These are phyloP conservation scores for Otolemur garnettii DNA, from an alignment of 2,113 vertebrate species.

Conservation along the genomic window DNA sequence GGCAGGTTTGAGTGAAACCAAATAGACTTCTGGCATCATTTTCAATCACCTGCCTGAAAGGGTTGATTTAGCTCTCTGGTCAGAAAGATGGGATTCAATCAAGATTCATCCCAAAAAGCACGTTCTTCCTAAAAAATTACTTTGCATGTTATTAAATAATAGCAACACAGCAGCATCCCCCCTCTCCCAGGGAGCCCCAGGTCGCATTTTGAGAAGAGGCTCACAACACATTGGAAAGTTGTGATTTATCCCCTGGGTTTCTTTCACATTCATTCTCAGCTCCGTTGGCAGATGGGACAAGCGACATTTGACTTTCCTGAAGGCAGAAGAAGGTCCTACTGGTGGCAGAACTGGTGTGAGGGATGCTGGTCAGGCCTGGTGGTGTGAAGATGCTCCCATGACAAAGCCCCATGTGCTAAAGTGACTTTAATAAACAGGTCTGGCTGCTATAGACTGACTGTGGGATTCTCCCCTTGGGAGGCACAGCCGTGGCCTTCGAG, in stretches of 20 bases:
- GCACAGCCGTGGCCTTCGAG: not conserved
- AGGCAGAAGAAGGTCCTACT: conserved; percentile 27
- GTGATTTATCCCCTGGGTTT: conserved; percentile 37
- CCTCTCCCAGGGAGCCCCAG: not conserved
- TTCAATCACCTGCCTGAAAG: conserved; percentile 81
- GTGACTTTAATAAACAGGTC: not conserved
- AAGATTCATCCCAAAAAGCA: conserved; percentile 54
- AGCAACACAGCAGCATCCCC: not conserved
- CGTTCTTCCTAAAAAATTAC: conserved; percentile 65
- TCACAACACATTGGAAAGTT: not conserved
- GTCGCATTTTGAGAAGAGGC: conserved; percentile 16
- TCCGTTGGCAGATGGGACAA: conserved; percentile 36
- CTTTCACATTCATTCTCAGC: not conserved
- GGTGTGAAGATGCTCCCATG: not conserved
- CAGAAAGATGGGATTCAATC: conserved; percentile 74
- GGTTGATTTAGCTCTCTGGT: conserved; percentile 71
- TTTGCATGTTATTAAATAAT: conserved; percentile 79
- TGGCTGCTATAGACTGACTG: not conserved
- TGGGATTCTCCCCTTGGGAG: not conserved
- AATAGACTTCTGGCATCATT: conserved; percentile 60
- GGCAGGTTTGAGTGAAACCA: conserved; percentile 65
- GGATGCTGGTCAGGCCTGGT: not conserved
- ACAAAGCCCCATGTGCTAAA: not conserved
- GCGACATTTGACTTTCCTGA: not conserved
- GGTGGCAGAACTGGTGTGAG: not conserved